Evolutionary conservation across 2,797 vertebrate species (phyloP).

Genomic region (Tympanoctomys barrerae): DNA sequence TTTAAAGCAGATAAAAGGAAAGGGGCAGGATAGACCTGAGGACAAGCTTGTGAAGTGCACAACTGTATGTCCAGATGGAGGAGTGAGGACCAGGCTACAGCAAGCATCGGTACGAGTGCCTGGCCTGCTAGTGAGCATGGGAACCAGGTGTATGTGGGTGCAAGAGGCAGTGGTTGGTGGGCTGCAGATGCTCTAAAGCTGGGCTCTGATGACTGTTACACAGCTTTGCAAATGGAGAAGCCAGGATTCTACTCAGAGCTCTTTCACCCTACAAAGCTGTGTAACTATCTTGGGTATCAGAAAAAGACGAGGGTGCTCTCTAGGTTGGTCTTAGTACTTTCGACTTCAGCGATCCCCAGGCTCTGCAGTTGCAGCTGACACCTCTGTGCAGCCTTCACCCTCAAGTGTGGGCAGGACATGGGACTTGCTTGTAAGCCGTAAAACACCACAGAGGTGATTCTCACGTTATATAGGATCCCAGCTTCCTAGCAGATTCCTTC

Average conservation of each 20-base stretch:
- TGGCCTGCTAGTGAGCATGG: background rate
- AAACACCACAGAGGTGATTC: background rate
- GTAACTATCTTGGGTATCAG: background rate
- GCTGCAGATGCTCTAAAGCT: background rate
- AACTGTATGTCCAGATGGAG: background rate
- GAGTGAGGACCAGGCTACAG: background rate
- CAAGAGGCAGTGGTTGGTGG: background rate
- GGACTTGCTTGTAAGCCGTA: slow-evolving; percentile 9
- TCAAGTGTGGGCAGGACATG: background rate
- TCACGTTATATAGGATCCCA: background rate
- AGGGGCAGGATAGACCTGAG: background rate
- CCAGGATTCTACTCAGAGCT: background rate
- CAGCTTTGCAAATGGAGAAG: background rate
- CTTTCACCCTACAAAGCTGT: background rate
- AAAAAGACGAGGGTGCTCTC: background rate
- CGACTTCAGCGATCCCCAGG: background rate
- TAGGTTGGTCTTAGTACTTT: background rate
- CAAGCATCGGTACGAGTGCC: background rate
- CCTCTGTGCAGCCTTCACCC: background rate
- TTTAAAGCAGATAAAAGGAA: background rate
- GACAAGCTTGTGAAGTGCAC: background rate
- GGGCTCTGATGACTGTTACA: background rate
- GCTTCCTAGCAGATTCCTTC: background rate
- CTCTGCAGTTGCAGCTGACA: background rate
- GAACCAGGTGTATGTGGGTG: background rate